Evolutionary conservation across 30 jellyfish, hydroid and myxozoan species (phyloP).

Genomic region (Hydra vulgaris): DNA sequence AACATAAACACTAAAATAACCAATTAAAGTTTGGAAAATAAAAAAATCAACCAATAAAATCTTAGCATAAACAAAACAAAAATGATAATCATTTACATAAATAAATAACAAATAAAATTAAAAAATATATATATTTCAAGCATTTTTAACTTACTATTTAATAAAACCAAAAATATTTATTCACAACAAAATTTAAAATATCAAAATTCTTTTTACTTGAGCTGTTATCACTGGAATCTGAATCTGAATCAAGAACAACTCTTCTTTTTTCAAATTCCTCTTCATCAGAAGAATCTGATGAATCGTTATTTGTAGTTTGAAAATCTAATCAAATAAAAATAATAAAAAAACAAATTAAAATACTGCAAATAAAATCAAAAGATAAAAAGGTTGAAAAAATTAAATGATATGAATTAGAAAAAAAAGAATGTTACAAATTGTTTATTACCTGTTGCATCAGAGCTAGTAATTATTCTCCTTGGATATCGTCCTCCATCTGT

Average conservation of each 20-base stretch:
- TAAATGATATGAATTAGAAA: too few species aligned
- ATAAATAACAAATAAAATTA: too few species aligned
- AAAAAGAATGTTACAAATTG: too few species aligned
- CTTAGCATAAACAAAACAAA: too few species aligned
- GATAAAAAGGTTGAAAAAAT: too few species aligned
- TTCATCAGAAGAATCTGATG: conserved; percentile 92
- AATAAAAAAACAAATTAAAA: background rate
- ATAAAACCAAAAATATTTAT: too few species aligned
- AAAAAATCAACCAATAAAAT: too few species aligned
- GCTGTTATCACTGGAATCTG: conserved; percentile 74
- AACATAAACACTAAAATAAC: background rate
- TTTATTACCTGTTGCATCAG: conserved; percentile 37
- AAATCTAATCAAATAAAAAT: conserved; percentile 28
- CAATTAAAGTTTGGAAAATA: too few species aligned
- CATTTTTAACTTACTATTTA: background rate
- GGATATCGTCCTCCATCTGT: conserved; percentile 30
- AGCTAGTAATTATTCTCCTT: conserved; percentile 39
- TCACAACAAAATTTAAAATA: background rate
- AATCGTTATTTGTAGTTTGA: conserved; percentile 69
- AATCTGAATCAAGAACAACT: conserved; percentile 50
- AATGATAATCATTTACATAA: too few species aligned
- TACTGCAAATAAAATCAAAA: background rate
- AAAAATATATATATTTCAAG: too few species aligned
- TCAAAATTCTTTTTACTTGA: conserved; percentile 23
- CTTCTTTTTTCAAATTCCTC: conserved; percentile 46